Evolutionary conservation across 2,888 invertebrate genomes (phyloP).

Genomic region (Limnephilus lunatus): DNA sequence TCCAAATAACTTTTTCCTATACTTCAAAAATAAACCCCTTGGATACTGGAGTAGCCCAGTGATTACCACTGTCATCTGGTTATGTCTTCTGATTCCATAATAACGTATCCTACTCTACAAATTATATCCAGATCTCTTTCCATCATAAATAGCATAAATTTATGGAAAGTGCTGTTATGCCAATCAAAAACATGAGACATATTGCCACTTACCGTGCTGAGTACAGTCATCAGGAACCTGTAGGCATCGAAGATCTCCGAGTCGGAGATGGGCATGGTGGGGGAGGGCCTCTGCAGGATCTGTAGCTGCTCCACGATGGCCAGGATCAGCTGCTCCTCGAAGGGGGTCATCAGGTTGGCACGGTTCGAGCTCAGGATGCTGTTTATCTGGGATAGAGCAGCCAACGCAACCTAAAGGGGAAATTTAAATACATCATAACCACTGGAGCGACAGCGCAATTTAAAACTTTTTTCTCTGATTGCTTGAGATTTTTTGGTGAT

Average conservation of each 20-base stretch:
- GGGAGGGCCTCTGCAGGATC: slow-evolving; percentile 66
- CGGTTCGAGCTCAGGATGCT: slow-evolving; percentile 79
- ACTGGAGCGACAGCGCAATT: too few species aligned
- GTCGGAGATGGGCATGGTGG: slow-evolving; percentile 67
- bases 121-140: neutral
- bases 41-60: too few species aligned
- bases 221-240: slow-evolving; percentile 72
- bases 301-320: slow-evolving; percentile 80
- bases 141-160: slow-evolving; percentile 9
- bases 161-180: neutral
- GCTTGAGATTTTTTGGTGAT: too few species aligned
- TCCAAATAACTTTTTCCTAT: too few species aligned
- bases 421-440: neutral
- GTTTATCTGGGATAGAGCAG: slow-evolving; percentile 85
- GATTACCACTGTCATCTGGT: too few species aligned
- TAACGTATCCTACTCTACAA: neutral
- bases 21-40: too few species aligned
- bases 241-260: slow-evolving; percentile 72
- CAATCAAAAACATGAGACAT: neutral
- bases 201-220: slow-evolving; percentile 71
- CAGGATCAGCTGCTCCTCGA: slow-evolving; percentile 82
- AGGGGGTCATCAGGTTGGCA: slow-evolving; percentile 74
- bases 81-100: too few species aligned
- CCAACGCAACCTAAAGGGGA: slow-evolving; percentile 71
- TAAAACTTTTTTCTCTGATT: too few species aligned